Conservation (phyloP, 30 jellyfish, hydroid and myxozoan genomes). For the Calvadosia cruxmelitensis region DNA sequence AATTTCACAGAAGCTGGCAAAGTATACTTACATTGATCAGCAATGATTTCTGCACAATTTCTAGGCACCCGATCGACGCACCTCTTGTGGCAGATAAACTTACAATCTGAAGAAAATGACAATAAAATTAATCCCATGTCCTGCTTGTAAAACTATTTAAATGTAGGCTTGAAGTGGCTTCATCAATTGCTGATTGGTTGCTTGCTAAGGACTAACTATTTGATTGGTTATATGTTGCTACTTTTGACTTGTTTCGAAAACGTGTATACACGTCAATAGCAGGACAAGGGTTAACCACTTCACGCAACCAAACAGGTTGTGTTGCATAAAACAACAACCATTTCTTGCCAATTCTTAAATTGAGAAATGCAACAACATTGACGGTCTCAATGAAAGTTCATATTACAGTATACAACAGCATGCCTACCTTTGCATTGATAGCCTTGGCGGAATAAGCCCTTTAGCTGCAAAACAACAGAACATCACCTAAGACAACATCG, state of each 20-base stretch:
- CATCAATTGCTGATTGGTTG: too few species aligned
- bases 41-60: conserved; percentile 71
- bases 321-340: neutral
- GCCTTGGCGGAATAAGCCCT: conserved; percentile 85
- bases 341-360: neutral
- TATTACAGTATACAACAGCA: too few species aligned
- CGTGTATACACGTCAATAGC: too few species aligned
- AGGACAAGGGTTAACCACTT: too few species aligned
- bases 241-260: too few species aligned
- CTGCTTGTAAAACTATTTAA: too few species aligned
- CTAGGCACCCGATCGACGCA: conserved; percentile 87
- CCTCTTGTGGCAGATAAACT: conserved; percentile 75
- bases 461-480: conserved; percentile 38
- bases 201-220: too few species aligned
- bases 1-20: neutral
- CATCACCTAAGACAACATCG: neutral
- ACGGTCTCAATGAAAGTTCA: neutral
- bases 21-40: conserved; percentile 40
- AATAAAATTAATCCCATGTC: neutral
- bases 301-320: neutral
- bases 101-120: conserved; percentile 54
- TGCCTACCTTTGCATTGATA: conserved; percentile 87
- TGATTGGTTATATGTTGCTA: too few species aligned
- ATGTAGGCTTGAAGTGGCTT: too few species aligned
- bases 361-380: neutral